Conservation (phyloP, 1,140 invertebrate species). For the Magallana gigas region DNA sequence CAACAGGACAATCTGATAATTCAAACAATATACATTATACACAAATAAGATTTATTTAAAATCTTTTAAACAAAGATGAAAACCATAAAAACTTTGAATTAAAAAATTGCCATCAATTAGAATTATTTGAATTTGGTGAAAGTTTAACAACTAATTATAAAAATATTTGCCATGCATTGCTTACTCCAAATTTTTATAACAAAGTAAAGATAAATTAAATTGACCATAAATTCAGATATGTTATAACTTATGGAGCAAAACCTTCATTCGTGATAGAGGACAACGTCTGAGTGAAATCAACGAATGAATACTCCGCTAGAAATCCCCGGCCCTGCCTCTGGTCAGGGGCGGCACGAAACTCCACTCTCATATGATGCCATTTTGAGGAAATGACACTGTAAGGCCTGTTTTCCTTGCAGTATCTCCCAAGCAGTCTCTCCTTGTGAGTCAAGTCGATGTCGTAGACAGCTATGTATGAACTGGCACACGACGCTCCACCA, state of each 20-base stretch:
- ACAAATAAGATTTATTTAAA: too few species aligned
- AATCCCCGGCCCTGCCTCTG: slow-evolving; percentile 39
- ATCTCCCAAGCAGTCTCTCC: background rate
- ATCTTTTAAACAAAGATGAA: too few species aligned
- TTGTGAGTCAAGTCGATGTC: slow-evolving; percentile 38
- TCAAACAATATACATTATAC: background rate
- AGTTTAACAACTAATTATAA: background rate
- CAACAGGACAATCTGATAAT: slow-evolving; percentile 36
- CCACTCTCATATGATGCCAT: slow-evolving; percentile 53
- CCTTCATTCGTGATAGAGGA: background rate
- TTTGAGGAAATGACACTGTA: slow-evolving; percentile 41
- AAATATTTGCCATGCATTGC: too few species aligned
- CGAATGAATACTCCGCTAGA: slow-evolving; percentile 47
- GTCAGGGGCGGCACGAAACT: slow-evolving; percentile 43
- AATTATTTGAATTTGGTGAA: background rate
- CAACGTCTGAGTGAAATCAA: slow-evolving; percentile 45
- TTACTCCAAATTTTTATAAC: too few species aligned
- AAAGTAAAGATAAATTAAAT: too few species aligned
- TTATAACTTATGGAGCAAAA: too few species aligned
- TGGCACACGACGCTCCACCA: slow-evolving; percentile 21
- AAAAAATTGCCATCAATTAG: background rate
- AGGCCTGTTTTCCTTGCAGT: slow-evolving; percentile 45
- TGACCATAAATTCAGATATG: too few species aligned
- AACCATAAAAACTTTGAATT: too few species aligned
- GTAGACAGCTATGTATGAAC: slow-evolving; percentile 47